Percentiles rank a stretch among this genome's conserved stretches.
phyloP scores from a whole-genome alignment of 2,797 vertebrate species.

The Acipenser oxyrinchus region DNA sequence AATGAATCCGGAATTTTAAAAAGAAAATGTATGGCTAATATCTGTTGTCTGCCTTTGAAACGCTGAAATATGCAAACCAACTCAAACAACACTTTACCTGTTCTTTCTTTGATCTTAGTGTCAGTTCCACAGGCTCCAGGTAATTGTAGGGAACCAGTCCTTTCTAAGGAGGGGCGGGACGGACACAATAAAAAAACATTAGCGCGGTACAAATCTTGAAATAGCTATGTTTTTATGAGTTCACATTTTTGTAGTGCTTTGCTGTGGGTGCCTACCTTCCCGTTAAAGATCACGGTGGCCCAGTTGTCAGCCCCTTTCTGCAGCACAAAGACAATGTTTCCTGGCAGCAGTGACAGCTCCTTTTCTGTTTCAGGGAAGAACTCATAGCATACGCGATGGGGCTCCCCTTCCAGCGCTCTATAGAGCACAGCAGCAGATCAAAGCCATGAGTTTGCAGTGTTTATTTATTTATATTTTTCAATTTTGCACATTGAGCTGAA shows the following conservation, averaged over 20 bases:
- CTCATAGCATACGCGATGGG: constrained; percentile 81
- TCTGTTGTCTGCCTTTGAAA: too few species aligned
- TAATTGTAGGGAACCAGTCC: constrained; percentile 93
- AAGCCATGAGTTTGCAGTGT: background rate
- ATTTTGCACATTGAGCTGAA: background rate
- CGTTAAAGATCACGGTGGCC: constrained; percentile 91
- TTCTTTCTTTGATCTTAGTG: constrained; percentile 41
- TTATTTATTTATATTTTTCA: background rate
- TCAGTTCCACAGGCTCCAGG: constrained; percentile 75
- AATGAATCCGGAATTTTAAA: too few species aligned
- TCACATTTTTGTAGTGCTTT: too few species aligned
- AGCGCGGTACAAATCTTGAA: too few species aligned
- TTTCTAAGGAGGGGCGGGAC: constrained; percentile 49
- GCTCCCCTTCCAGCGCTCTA: constrained; percentile 82
- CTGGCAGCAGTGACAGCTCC: constrained; percentile 83
- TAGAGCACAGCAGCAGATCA: background rate
- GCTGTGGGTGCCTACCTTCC: constrained; percentile 59
- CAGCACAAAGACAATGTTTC: constrained; percentile 91
- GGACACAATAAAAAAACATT: background rate
- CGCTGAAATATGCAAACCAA: too few species aligned
- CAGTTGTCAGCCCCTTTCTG: constrained; percentile 85
- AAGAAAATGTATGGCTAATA: too few species aligned
- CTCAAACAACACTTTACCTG: constrained; percentile 29
- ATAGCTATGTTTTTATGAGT: too few species aligned
- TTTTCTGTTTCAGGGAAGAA: constrained; percentile 77